Conservation (phyloP, 2,888 invertebrate genomes). For the Drosophila tanythrix region DNA sequence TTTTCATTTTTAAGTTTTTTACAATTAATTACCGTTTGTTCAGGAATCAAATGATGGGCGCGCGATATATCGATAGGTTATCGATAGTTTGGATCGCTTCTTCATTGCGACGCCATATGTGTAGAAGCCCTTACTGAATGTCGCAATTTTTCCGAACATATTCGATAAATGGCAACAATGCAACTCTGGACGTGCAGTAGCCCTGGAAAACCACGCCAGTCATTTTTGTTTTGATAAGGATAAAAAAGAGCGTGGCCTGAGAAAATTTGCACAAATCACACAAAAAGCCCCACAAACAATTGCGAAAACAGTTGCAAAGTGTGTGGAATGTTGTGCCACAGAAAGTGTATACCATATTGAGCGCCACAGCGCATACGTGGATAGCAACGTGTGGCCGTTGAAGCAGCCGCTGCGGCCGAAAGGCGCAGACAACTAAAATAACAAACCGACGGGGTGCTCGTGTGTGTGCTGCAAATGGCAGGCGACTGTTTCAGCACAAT, state of each 20-base stretch:
- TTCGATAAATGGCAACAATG: conserved; percentile 44
- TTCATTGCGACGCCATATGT: background rate
- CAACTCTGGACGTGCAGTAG: conserved; percentile 58
- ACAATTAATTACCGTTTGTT: conserved; percentile 15
- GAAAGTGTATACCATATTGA: conserved; percentile 54
- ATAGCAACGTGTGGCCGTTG: conserved; percentile 66
- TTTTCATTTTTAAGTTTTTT: conserved; percentile 9
- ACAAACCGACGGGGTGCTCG: conserved; percentile 69
- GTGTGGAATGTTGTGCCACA: conserved; percentile 57
- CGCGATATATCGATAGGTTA: conserved; percentile 3
- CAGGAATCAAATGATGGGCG: background rate
- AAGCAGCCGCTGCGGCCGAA: conserved; percentile 57
- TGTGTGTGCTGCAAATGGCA: conserved; percentile 61
- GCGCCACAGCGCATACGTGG: conserved; percentile 69
- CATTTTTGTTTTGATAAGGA: conserved; percentile 84
- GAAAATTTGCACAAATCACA: conserved; percentile 65
- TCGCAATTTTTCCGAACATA: conserved; percentile 13
- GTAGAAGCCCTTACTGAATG: conserved; percentile 39
- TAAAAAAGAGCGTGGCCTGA: conserved; percentile 82
- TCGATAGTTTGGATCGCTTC: conserved; percentile 12
- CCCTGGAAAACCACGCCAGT: conserved; percentile 79
- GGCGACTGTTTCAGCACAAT: conserved; percentile 49
- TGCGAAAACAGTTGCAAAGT: conserved; percentile 64
- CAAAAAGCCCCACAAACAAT: conserved; percentile 65
- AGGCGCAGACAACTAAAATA: conserved; percentile 79